Conservation (phyloP, 2,888 invertebrate species). For the Ophion slaviceki region DNA sequence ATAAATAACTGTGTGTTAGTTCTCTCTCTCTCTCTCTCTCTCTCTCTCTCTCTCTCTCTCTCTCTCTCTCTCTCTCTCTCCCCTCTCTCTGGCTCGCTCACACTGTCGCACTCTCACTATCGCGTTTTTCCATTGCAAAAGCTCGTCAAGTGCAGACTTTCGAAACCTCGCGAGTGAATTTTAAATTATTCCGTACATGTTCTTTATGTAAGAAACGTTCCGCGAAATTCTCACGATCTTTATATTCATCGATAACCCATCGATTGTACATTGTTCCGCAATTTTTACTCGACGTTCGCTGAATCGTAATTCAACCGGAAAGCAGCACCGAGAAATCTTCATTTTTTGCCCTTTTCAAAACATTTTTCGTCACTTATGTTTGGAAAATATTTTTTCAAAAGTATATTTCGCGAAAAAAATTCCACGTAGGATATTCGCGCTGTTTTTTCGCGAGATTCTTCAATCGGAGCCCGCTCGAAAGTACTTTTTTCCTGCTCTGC, state of each 20-base stretch:
- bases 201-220: background rate
- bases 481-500: background rate
- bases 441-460: too few species aligned
- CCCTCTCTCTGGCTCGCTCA: background rate
- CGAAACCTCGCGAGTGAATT: background rate
- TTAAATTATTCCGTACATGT: slow-evolving; percentile 13
- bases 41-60: background rate
- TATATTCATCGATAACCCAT: background rate
- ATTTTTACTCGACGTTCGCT: background rate
- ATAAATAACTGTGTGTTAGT: slow-evolving; percentile 17
- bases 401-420: too few species aligned
- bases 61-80: background rate
- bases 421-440: too few species aligned
- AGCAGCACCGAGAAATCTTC: too few species aligned
- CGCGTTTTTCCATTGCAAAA: slow-evolving; percentile 2
- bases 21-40: background rate
- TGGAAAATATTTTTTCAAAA: background rate
- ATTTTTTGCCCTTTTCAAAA: background rate
- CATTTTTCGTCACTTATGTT: background rate
- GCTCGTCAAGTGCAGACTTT: background rate
- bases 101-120: background rate
- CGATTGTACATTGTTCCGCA: slow-evolving; percentile 14
- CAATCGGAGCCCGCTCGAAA: too few species aligned
- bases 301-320: background rate
- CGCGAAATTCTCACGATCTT: slow-evolving; percentile 16